phyloP scores from a whole-genome alignment of 2,888 invertebrate species.

The Metellina segmentata region DNA sequence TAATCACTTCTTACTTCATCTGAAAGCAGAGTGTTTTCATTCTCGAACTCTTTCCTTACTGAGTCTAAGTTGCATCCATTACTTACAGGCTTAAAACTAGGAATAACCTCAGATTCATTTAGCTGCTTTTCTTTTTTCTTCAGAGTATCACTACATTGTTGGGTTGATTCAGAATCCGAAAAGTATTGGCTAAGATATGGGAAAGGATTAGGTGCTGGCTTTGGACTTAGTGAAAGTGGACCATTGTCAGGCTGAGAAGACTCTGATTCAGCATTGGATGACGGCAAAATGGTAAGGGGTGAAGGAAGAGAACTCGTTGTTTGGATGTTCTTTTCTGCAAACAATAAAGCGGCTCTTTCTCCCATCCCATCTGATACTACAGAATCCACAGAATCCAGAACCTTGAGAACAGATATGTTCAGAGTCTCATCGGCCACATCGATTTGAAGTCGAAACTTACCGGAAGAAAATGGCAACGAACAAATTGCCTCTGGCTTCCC shows the following conservation, averaged over 20 bases:
- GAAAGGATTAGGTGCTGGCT: conserved; percentile 9
- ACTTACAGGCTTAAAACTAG: not conserved
- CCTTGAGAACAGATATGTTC: conserved; percentile 68
- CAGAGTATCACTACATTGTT: not conserved
- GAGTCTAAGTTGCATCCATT: not conserved
- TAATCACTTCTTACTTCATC: not conserved
- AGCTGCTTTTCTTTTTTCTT: not conserved
- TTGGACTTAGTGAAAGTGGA: not conserved
- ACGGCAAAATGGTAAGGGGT: conserved; percentile 34
- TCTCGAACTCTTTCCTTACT: not conserved
- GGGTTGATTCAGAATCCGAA: conserved; percentile 22
- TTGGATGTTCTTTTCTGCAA: conserved; percentile 50
- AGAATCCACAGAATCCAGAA: conserved; percentile 36
- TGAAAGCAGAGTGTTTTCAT: not conserved
- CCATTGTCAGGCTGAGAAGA: conserved; percentile 10
- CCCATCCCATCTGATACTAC: not conserved
- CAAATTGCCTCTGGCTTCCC: conserved; percentile 41
- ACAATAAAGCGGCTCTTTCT: not conserved
- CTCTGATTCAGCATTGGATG: conserved; percentile 62
- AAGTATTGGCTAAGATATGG: conserved; percentile 46
- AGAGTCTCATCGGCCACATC: conserved; percentile 63
- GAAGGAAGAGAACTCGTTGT: conserved; percentile 36
- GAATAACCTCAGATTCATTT: conserved; percentile 13
- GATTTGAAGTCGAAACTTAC: conserved; percentile 43
- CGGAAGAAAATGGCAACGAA: conserved; percentile 55